Base-by-base conservation (phyloP, 1,140 invertebrate genomes). In the Papilio aristodemus region DNA sequence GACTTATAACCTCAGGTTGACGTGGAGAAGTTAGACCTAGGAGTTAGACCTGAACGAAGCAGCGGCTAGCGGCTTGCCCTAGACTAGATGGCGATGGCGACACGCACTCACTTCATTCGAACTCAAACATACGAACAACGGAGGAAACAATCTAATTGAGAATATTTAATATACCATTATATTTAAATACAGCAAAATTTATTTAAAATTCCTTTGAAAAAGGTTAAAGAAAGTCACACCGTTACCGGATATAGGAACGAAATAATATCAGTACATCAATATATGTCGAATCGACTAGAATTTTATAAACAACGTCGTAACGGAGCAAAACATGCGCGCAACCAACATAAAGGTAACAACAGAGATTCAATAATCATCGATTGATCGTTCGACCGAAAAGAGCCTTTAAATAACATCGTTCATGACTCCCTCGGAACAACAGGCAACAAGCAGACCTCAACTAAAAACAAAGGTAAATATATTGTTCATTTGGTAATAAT, bases 381-480 rank as follows among this genome's bases (percentile, higher is more conserved):
- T 14, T 19, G 43, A 46, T 43, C 41, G 41, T 14, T 14, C 43
- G 14, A 73, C 43, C 43, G 43, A 19, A 7, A 19, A 14, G 6
- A 46, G 43, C 27, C 6, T 72, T 71, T 83, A 80, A 78, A 79
- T 78, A 89, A 87, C 83, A 84, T 73, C 72, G 79, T 74, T 77
- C 83, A 81, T 79, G 84, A 83, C 83, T 87, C 84, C 84, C 79
- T 81, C 72, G 79, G 81, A 81, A 70, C 78, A 74, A 77, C 77
- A 83, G 74, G 84, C 81, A 90, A 90, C 86, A 90, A 90, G 87
- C 87, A 83, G 83, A 80, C 78, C 72, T 80, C 77, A 88, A 87
- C 84, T 84, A 76, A 89, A 80, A 90, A 90, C 86, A 86, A 81
- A 84, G 85, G 86, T 90, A 90, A 90, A 89, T 90, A 90, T 78